phyloP scores from a whole-genome alignment of 2,888 invertebrate genomes.

The Sinotaia quadrata region DNA sequence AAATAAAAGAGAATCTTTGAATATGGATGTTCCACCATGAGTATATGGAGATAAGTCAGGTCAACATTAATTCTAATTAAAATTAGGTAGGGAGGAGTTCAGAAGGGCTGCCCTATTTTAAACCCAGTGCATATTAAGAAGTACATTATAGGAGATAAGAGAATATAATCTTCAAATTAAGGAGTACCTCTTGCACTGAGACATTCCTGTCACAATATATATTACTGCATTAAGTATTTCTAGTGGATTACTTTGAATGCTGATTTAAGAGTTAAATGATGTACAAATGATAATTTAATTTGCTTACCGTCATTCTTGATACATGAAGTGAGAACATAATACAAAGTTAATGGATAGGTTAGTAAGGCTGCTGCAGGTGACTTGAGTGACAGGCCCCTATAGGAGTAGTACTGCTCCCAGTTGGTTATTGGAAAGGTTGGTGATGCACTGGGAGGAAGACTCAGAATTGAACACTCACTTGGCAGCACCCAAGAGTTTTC shows the following conservation, averaged over 20 bases:
- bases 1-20: too few relatives aligned
- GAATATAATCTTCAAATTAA: too few relatives aligned
- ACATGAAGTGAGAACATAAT: slow-evolving; percentile 55
- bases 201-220: too few relatives aligned
- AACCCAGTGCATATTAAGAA: too few relatives aligned
- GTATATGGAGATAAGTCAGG: too few relatives aligned
- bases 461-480: slow-evolving; percentile 44
- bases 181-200: too few relatives aligned
- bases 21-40: too few relatives aligned
- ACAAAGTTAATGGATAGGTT: slow-evolving; percentile 65
- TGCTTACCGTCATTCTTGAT: slow-evolving; percentile 55
- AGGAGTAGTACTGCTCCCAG: slow-evolving; percentile 55
- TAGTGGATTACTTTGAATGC: neutral
- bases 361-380: slow-evolving; percentile 66
- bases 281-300: neutral
- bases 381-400: slow-evolving; percentile 55
- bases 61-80: too few relatives aligned
- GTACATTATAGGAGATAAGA: too few relatives aligned
- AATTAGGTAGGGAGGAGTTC: too few relatives aligned
- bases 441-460: slow-evolving; percentile 10
- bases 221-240: too few relatives aligned
- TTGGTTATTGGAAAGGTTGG: slow-evolving; percentile 31
- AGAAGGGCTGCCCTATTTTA: too few relatives aligned
- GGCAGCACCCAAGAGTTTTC: slow-evolving; percentile 46
- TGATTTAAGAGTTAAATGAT: neutral